These are phyloP conservation scores for Rhynchophorus ferrugineus DNA, from an alignment of 1,140 invertebrate species.

Conservation along the genomic window DNA sequence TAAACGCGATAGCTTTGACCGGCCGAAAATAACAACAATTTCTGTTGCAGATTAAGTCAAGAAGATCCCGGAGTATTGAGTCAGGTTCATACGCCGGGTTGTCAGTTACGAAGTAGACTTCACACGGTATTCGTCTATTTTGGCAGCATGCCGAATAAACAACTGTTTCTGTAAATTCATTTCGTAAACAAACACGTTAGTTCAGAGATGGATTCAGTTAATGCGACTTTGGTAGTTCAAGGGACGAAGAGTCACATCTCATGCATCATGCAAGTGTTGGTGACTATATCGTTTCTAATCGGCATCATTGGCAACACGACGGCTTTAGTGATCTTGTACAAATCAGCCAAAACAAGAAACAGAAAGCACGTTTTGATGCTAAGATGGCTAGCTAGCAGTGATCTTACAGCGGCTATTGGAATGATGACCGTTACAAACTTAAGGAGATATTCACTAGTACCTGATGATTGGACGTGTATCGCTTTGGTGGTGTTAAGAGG, in stretches of 20 bases:
- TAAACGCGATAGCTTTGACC: background rate
- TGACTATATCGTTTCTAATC: constrained; percentile 41
- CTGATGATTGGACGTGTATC: constrained; percentile 53
- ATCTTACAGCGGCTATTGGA: constrained; percentile 66
- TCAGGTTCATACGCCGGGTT: constrained; percentile 1
- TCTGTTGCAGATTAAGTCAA: constrained; percentile 13
- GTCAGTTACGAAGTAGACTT: background rate
- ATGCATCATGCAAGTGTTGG: constrained; percentile 28
- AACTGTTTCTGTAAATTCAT: too few relatives aligned
- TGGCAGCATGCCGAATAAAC: background rate
- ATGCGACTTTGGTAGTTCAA: constrained; percentile 10
- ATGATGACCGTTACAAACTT: constrained; percentile 50
- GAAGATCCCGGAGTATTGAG: constrained; percentile 4
- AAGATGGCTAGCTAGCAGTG: constrained; percentile 68
- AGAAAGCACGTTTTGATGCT: constrained; percentile 73
- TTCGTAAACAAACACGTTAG: too few relatives aligned
- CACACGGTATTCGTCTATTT: background rate
- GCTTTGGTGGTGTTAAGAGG: constrained; percentile 65
- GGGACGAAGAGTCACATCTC: constrained; percentile 45
- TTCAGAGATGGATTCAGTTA: constrained; percentile 1
- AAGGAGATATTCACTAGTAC: constrained; percentile 50
- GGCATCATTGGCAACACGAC: constrained; percentile 53
- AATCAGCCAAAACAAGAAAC: constrained; percentile 56
- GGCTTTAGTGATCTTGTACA: constrained; percentile 53
- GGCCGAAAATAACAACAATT: constrained; percentile 1